Base-by-base conservation (phyloP, 2,797 vertebrate species). In the Smutsia gigantea region DNA sequence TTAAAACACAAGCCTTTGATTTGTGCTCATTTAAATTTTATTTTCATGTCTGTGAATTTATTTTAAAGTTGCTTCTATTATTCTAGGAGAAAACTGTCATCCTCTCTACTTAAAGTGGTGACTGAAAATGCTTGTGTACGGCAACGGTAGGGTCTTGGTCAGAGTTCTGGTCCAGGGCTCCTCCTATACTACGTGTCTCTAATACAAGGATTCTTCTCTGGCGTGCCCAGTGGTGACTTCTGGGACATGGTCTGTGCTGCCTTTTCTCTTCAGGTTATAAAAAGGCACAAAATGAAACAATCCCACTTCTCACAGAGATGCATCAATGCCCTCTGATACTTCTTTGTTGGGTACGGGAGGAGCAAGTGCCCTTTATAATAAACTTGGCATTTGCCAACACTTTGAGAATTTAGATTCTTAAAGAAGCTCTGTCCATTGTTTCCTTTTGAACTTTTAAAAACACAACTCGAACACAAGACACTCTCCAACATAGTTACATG, bases 381-480 rank as follows among this genome's bases (percentile, higher is more conserved):
- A 46, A 42, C 34, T 61, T 92, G 89, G 75, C 29, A 51, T 23
- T 94, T 95, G 53, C 13, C 69, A 79, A 2, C 46, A 53, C 55
- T 83, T 75, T 25, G 74, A 92, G 92, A 85, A 87, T 51, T 39
- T 72, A 77, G 39, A 53, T 88, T 95, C 86, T 75, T 85, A 55
- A 85, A 71, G 46, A 86, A 90, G 17, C 78, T 87, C 34, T 96
- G 81, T 64, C 78, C 49, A 37, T 90, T 90, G 75, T 82, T 96
- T 95, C 21, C 55, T 81, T 94, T 89, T 83, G 53, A 95, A 91
- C 42, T 68, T 95, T 87, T 87, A 55, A 91, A 94, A 96, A 92
- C 86, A 94, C 59, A 77, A 13, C 90, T 89, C 51, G 77, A 91
- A 91, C 69, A 75, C 93, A 94, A 96, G 93, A 94, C 94, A 91